Conservation (phyloP, 2,797 vertebrate species). For the Ibycter americanus region DNA sequence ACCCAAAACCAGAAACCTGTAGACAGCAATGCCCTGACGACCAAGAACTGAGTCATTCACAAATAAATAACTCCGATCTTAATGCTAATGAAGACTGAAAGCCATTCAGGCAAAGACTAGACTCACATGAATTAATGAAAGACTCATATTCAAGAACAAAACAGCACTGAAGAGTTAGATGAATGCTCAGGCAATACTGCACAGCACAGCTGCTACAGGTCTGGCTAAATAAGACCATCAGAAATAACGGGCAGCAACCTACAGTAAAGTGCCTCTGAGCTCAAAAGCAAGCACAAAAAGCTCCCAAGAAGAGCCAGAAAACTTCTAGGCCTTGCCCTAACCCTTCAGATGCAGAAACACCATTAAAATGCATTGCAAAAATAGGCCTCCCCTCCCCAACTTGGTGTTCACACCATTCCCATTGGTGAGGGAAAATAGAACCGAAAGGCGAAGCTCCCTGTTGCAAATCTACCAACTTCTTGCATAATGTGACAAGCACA, state of each 20-base stretch:
- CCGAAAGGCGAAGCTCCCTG: neutral
- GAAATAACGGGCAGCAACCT: rapidly evolving
- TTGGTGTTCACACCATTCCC: rapidly evolving
- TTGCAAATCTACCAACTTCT: neutral
- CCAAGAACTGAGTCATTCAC: neutral
- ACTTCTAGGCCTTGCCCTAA: neutral
- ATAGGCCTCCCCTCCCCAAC: rapidly evolving
- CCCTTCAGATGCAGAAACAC: neutral
- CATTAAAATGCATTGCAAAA: neutral
- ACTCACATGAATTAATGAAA: neutral
- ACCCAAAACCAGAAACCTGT: neutral
- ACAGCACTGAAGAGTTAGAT: neutral
- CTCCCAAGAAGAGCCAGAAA: neutral
- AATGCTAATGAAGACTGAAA: neutral
- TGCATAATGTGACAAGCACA: neutral
- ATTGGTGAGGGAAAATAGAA: rapidly evolving
- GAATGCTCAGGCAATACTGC: rapidly evolving
- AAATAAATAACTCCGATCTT: neutral
- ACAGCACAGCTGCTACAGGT: neutral
- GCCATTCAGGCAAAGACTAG: neutral
- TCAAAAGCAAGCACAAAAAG: neutral
- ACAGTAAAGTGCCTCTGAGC: neutral
- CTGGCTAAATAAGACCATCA: neutral
- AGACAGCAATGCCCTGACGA: neutral
- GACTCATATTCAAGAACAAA: neutral